Base-by-base conservation (phyloP, 2,888 invertebrate genomes). In the Liposcelis brunnea region DNA sequence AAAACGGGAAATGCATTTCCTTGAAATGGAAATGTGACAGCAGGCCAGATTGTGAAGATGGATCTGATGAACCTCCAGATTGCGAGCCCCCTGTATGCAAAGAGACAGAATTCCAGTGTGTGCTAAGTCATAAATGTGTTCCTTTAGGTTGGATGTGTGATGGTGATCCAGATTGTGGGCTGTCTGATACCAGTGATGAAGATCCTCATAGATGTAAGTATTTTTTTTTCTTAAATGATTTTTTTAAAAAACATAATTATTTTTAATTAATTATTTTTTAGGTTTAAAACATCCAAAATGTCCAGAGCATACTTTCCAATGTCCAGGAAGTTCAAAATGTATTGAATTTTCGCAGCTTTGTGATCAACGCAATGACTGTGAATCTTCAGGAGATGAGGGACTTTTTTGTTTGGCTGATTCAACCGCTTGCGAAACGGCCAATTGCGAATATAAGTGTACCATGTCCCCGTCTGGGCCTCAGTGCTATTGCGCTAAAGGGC, bases 61-160 rank as follows among this genome's bases (percentile, higher is more conserved):
- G 67, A 43, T 72, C 72, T 50, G 77, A 78, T 60, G 77, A 78
- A 59, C 63, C 66, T 47, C 58, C 64, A 12, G 64, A 69, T 55
- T 77, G 77, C 61, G 57, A 70, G 43, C 66, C 66, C 56, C 65
- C 60, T 55, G 63, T 69, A 51, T 81, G 81, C 64, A 70, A 70
- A 54, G 67, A 69, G 51, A 75, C 74, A 14, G 79, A 80, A 66
- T 87, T 87, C 65, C 74, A 75, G 50, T 90, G 90, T 63, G 65
- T 63, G 49, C 62, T 66, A 50, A 76, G 77, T 52, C 71, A 72
- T 47, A 75, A 75, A 60, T 86, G 85, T 66, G 72, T 86, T 57
- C 79, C 82, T 51, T 67, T 66, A 48, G 74, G 75, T 55, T 82
- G 82, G 80, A 68, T 76, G 52, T 85, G 84, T 65, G 84, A 85